Evolutionary conservation across 2,888 invertebrate genomes (phyloP).

Genomic region (Bombylius discolor): DNA sequence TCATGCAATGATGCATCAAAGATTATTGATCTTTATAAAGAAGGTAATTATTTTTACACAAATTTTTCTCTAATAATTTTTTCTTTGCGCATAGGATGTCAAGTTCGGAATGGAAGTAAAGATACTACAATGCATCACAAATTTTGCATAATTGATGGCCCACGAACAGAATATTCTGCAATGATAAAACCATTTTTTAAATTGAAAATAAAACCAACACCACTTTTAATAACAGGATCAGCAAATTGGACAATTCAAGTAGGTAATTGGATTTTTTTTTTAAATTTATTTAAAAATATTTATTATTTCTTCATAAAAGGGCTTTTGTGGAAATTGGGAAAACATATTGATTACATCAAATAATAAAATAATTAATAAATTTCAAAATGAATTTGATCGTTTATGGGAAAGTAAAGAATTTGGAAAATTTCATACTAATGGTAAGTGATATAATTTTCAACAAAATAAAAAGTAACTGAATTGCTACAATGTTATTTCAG

Average conservation of each 20-base stretch:
- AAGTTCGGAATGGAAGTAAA: neutral
- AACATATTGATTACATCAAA: neutral
- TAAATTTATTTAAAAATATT: neutral
- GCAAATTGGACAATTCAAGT: neutral
- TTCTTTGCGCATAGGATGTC: neutral
- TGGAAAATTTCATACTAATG: too few species aligned
- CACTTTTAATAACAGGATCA: neutral
- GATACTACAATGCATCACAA: neutral
- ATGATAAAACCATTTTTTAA: neutral
- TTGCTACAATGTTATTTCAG: too few species aligned
- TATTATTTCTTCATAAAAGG: neutral
- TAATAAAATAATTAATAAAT: neutral
- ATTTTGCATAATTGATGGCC: neutral
- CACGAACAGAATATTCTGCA: neutral
- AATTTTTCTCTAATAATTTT: neutral
- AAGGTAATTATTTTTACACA: neutral
- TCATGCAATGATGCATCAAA: conserved; percentile 6
- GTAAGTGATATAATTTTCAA: too few species aligned
- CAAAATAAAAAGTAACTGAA: too few species aligned
- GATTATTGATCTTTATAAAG: conserved; percentile 7
- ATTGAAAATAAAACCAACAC: neutral
- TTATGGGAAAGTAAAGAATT: neutral
- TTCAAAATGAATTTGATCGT: neutral
- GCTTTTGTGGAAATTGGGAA: neutral
- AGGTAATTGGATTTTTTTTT: neutral